Evolutionary conservation across 2,113 vertebrate genomes (phyloP).

Genomic region (Halcyon senegalensis): DNA sequence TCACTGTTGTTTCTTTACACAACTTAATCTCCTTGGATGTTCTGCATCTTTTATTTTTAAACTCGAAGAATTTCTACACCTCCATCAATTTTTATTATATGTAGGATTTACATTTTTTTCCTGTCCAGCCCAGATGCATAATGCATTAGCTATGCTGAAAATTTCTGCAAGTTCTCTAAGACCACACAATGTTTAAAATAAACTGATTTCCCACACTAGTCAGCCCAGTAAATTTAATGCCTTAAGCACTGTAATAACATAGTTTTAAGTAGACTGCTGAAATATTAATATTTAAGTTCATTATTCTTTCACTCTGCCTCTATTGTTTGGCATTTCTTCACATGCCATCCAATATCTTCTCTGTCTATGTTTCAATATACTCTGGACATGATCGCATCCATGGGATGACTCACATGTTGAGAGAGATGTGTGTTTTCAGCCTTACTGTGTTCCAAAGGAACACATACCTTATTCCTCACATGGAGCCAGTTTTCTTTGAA

Average conservation of each 20-base stretch:
- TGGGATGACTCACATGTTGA: neutral
- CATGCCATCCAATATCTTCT: neutral
- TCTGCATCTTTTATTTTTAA: conserved; percentile 37
- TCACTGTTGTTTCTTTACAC: neutral
- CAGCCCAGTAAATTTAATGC: conserved; percentile 55
- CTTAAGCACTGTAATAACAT: conserved; percentile 52
- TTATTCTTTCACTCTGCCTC: conserved; percentile 22
- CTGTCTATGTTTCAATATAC: neutral
- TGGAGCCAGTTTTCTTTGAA: neutral
- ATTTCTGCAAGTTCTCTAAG: conserved; percentile 42
- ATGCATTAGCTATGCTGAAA: conserved; percentile 37
- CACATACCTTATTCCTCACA: neutral
- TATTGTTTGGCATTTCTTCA: neutral
- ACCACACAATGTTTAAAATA: conserved; percentile 35
- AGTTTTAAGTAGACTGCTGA: conserved; percentile 55
- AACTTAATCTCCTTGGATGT: neutral
- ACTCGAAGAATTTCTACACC: neutral
- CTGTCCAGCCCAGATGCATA: conserved; percentile 31
- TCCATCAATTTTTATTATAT: conserved; percentile 9
- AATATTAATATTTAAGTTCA: conserved; percentile 44
- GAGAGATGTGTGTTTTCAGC: neutral
- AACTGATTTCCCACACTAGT: conserved; percentile 53
- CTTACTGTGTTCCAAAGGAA: neutral
- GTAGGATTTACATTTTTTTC: neutral
- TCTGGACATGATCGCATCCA: neutral